These are phyloP conservation scores for Spinibarbus caldwelli DNA, from an alignment of 2,797 vertebrate species.

Conservation along the genomic window DNA sequence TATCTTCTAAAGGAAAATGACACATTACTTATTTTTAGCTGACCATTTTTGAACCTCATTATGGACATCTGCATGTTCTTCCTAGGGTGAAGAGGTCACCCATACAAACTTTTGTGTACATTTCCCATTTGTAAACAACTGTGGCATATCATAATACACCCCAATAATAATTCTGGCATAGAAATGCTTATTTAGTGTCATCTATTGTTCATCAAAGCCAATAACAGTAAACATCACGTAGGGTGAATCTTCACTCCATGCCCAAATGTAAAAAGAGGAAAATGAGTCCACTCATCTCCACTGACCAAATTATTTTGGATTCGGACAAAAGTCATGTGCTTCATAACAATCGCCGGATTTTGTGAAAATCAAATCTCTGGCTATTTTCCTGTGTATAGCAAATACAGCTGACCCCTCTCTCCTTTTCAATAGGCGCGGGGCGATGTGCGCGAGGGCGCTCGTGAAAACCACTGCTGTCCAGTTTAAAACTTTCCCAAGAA, in stretches of 20 bases:
- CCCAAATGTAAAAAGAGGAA: conserved; percentile 10
- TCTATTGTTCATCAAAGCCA: conserved; percentile 66
- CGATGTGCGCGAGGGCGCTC: conserved; percentile 74
- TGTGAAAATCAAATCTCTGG: conserved; percentile 88
- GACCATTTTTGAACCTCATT: conserved; percentile 59
- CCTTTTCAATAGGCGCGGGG: conserved; percentile 81
- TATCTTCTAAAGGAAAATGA: conserved; percentile 60
- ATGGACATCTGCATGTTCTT: conserved; percentile 53
- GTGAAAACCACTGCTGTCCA: conserved; percentile 82
- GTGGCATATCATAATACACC: conserved; percentile 61
- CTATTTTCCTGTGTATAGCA: conserved; percentile 94
- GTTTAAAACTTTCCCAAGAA: conserved; percentile 80
- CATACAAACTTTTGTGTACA: conserved; percentile 53
- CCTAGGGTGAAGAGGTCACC: conserved; percentile 53
- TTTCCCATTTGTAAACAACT: conserved; percentile 68
- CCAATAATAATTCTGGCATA: conserved; percentile 64
- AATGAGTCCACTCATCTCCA: not conserved
- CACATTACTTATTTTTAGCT: conserved; percentile 64
- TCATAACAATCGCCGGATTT: conserved; percentile 91
- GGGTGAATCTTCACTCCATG: not conserved
- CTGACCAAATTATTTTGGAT: conserved; percentile 32
- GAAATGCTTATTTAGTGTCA: conserved; percentile 58
- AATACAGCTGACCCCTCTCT: conserved; percentile 86
- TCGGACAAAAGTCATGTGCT: conserved; percentile 78
- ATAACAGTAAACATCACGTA: conserved; percentile 45